Base-by-base conservation (phyloP, 2,888 invertebrate species). In the Ganaspis brasiliensis region DNA sequence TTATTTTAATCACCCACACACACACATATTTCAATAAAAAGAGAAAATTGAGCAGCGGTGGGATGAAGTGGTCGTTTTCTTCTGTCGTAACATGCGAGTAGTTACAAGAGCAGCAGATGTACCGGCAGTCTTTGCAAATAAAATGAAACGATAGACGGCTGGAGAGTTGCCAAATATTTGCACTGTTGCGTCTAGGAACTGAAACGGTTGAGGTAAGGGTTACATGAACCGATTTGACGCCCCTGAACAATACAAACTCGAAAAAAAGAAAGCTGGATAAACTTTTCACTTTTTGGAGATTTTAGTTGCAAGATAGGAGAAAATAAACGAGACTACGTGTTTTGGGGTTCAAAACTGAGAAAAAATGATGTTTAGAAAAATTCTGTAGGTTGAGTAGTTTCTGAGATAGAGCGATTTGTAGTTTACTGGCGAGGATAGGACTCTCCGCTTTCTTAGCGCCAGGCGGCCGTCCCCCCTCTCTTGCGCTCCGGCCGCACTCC, bases 131-230 rank as follows among this genome's bases (percentile, higher is more conserved):
- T 82, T 83, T 80, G 84, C 84, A 79, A 82, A 82, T 84, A 85
- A 84, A 84, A 82, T 83, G 80, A 83, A 87, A 86, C 82, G 81
- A 81, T 77, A 57, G 76, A 75, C 74, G 55, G 74, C 73, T 81
- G 81, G 81, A 79, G 57, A 45, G 57, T 67, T 73, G 81, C 81
- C 81, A 81, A 79, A 26, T 73, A 77, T 79, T 74, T 77, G 72
- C 45, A 21, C 67, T 45, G 24, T 24, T 67, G 24, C 67, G n/a
- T 45, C 45, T 45, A 67, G 45, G 40, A 45, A 24, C n/a, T 10
- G 45, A 67, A 67, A 67, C 14, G 24, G n/a, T 24, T 45, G 45
- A 45, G n/a, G 24, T 67, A 45, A 67, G 24, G 45, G 21, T 40
- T 40, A 45, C 1, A 4, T 14, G 45, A 24, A 67, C n/a, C n/a